Evolutionary conservation across 1,140 invertebrate genomes (phyloP), one percentile per base, ranked within the genome.

Genomic region (Spodoptera frugiperda): DNA sequence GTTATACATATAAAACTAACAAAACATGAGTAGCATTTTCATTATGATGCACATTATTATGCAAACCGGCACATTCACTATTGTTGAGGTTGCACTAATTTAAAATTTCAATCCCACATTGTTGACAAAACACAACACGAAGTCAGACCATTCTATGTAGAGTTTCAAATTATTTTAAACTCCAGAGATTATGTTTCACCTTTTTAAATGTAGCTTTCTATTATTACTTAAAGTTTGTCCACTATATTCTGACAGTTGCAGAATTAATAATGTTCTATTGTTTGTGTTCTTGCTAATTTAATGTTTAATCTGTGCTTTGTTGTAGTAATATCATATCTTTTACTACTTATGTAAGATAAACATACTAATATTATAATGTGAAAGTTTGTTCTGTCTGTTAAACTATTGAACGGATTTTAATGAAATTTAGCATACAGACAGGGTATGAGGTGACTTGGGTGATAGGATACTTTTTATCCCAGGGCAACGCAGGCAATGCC

Each of bases 31-130:
- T 59, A 19, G 55, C 6, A 59, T 33, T 59, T 59, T 59, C 12
- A 59, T 59, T 59, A 59, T 10, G 2, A 15, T 39, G 25, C 55
- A 59, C 6, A 59, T 33, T 59, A 59, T 59, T 59, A 59, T 59
- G 55, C 55, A 33, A 59, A 59, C 25, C 55, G 55, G 55, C n/a
- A 59, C 55, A 6, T 21, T 9, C 55, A n/a, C 55, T 30, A 59
- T 59, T 59, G 55, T 59, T 9, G 14, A 25, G 11, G 33, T 25
- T 2, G 55, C 30, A 59, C 33, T 59, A 33, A 59, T 59, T 59
- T 59, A 33, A 59, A 39, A 59, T 59, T 59, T 59, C 14, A 53
- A 53, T 53, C 17, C 51, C 33, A 59, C 55, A 59, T 59, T 59
- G 55, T 59, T 33, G 30, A 33, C 55, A 59, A 6, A 39, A 59